Evolutionary conservation across 2,888 invertebrate species (phyloP), one percentile per base, ranked within the genome.

Genomic region (Agonopterix heracliana): DNA sequence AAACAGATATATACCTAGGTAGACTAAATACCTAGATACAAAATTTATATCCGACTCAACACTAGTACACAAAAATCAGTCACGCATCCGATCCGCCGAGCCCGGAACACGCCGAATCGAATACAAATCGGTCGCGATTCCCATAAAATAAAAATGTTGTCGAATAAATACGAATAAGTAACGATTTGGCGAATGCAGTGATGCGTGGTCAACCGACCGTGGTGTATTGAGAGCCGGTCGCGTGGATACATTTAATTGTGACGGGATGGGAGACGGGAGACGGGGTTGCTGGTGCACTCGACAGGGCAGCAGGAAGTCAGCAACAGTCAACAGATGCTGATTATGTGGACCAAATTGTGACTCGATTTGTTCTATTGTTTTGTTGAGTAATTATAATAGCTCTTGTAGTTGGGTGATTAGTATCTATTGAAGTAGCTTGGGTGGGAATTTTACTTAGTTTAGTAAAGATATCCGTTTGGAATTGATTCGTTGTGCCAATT

Each of bases 191-290:
- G 50, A 12, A 65, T 48, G 51, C 51, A 44, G 51, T 61, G 75
- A 69, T 71, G 78, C 74, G 74, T 71, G 64, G 26, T n/a, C 4
- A n/a, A 38, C 38, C 38, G 38, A 38, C 38, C 38, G 38, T 38
- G 55, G 47, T 52, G 59, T 63, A 84, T 87, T 86, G 68, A 66
- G 73, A 79, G 54, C 57, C 76, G 76, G 45, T 68, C 71, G 76
- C 61, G 76, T 76, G 86, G 75, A 76, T 71, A 78, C 76, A 83
- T 87, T 87, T 87, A 87, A 87, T 87, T 87, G 87, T 74, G 75
- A 75, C 64, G 59, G 57, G 60, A 54, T 46, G 3, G 7, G 43
- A 10, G 47, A 11, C 11, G 11, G 45, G 9, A 36, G 36, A 12
- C 36, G 17, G 41, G 46, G 48, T 38, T n/a, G n/a, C 26, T 26